Percentiles rank a stretch among this genome's conserved stretches.
These are phyloP conservation scores for Empis stercorea DNA, from an alignment of 2,888 invertebrate genomes.

Conservation along the genomic window DNA sequence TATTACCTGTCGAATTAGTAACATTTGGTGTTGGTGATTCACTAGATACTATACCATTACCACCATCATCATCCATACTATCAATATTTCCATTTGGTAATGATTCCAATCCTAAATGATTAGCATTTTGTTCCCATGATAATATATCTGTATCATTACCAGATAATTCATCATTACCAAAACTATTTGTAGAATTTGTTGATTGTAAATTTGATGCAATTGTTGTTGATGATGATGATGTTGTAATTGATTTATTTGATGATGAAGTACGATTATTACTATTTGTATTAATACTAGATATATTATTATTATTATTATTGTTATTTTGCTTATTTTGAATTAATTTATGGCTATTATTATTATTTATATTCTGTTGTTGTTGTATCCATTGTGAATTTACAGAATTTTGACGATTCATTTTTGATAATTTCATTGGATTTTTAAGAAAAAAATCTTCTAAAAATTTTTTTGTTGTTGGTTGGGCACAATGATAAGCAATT, in stretches of 20 bases:
- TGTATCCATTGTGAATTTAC: conserved; percentile 49
- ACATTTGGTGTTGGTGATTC: too few relatives aligned
- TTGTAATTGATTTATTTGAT: too few relatives aligned
- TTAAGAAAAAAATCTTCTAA: conserved; percentile 65
- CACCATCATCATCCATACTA: conserved; percentile 7
- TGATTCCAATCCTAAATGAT: conserved; percentile 19
- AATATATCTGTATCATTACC: conserved; percentile 37
- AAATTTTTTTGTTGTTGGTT: conserved; percentile 89
- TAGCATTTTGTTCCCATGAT: conserved; percentile 39
- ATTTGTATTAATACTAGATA: conserved; percentile 34
- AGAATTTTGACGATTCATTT: conserved; percentile 65
- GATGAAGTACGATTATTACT: conserved; percentile 6
- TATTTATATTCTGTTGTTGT: conserved; percentile 22
- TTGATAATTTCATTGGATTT: conserved; percentile 79
- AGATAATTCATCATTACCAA: conserved; percentile 15
- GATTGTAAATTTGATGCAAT: conserved; percentile 21
- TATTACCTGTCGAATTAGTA: not conserved
- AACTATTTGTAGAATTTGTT: conserved; percentile 10
- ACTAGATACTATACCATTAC: not conserved
- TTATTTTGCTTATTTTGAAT: not conserved
- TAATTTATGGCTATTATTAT: conserved; percentile 35
- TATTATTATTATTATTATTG: conserved; percentile 20
- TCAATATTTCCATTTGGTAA: conserved; percentile 14
- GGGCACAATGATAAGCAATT: conserved; percentile 89
- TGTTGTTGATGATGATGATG: conserved; percentile 17